phyloP scores from a whole-genome alignment of 2,113 vertebrate species.

The Rhipidura dahli region DNA sequence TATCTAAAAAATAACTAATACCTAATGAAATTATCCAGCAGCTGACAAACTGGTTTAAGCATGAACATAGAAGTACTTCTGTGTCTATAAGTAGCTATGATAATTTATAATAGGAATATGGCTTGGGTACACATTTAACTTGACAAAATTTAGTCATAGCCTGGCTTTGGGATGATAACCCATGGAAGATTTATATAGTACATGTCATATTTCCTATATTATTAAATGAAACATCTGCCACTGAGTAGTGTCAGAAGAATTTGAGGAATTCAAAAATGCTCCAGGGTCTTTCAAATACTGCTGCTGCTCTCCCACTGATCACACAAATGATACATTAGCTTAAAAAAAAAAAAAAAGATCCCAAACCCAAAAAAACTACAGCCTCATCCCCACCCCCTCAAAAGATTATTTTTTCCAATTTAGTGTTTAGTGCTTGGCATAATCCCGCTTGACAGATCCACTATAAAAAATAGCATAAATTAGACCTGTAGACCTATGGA shows the following conservation, averaged over 20 bases:
- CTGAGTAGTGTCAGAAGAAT: background rate
- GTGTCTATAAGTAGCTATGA: background rate
- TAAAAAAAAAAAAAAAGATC: background rate
- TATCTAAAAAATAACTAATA: background rate
- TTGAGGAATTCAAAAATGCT: background rate
- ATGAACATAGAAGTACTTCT: background rate
- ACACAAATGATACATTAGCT: background rate
- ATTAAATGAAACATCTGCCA: background rate
- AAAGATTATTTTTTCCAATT: background rate
- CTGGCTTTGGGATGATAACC: background rate
- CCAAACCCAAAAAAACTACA: accelerated
- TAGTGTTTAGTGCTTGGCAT: background rate
- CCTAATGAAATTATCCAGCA: background rate
- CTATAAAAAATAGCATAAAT: background rate
- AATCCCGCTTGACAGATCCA: background rate
- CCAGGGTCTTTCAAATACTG: background rate
- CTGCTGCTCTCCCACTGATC: background rate
- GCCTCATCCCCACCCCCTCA: accelerated
- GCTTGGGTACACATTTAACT: background rate
- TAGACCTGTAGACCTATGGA: background rate
- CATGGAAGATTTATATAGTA: background rate
- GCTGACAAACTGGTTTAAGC: background rate
- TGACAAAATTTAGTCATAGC: background rate
- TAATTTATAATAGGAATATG: background rate
- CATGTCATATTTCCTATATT: background rate